These are phyloP conservation scores for Indri indri DNA, from an alignment of 2,113 vertebrate genomes.

Conservation along the genomic window DNA sequence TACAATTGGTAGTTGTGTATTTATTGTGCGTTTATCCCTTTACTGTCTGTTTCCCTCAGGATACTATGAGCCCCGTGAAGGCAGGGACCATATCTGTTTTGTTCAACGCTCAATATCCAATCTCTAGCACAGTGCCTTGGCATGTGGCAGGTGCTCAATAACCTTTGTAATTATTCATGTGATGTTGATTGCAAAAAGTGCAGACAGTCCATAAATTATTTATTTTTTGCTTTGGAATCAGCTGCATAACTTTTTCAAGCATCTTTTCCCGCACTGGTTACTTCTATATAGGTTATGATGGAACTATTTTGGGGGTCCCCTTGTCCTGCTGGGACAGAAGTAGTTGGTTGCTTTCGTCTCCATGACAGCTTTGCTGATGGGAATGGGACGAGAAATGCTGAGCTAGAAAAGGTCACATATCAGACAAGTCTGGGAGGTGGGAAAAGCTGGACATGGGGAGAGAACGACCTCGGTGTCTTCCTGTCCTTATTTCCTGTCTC, in stretches of 20 bases:
- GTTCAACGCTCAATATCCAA: neutral
- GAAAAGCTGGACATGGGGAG: conserved; percentile 62
- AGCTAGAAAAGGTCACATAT: conserved; percentile 28
- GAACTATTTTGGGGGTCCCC: neutral
- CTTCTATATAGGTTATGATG: neutral
- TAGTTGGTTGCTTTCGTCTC: neutral
- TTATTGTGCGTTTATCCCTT: neutral
- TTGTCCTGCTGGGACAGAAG: neutral
- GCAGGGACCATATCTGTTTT: neutral
- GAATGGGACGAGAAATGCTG: neutral
- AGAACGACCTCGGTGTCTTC: conserved; percentile 71
- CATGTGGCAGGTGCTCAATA: neutral
- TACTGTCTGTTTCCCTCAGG: neutral
- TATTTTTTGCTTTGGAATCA: neutral
- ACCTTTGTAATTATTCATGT: neutral
- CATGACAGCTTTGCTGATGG: neutral
- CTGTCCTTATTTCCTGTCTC: conserved; percentile 78
- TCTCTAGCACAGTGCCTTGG: neutral
- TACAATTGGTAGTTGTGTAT: neutral
- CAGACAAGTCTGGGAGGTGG: conserved; percentile 48
- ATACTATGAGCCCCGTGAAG: neutral
- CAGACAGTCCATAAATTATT: neutral
- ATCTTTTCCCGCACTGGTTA: neutral
- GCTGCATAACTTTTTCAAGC: neutral
- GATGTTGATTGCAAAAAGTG: neutral